Evolutionary conservation across 1,140 invertebrate species (phyloP).

Genomic region (Radopholus similis): DNA sequence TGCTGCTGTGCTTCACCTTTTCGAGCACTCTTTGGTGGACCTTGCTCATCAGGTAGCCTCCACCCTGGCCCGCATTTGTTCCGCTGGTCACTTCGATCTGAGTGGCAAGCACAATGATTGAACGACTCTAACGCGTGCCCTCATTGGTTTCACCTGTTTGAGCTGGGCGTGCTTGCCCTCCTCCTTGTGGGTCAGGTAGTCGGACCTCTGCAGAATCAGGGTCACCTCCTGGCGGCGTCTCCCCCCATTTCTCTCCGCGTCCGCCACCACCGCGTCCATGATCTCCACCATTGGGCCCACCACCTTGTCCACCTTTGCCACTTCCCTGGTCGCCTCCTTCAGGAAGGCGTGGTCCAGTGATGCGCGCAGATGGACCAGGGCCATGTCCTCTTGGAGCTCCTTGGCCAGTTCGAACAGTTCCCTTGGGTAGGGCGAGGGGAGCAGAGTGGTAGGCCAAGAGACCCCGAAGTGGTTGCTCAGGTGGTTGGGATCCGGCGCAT

Average conservation of each 20-base stretch:
- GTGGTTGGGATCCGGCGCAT: too few relatives aligned
- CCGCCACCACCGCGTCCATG: constrained; percentile 33
- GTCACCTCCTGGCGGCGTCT: too few relatives aligned
- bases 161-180: too few relatives aligned
- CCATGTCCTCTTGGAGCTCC: constrained; percentile 47
- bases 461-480: too few relatives aligned
- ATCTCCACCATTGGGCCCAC: background rate
- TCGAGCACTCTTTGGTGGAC: constrained; percentile 11
- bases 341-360: constrained; percentile 54
- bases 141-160: constrained; percentile 45
- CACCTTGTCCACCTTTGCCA: constrained; percentile 36
- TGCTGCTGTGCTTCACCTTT: constrained; percentile 11
- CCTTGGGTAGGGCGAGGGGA: constrained; percentile 51
- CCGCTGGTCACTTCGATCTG: too few relatives aligned
- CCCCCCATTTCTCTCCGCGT: constrained; percentile 35
- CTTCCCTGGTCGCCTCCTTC: constrained; percentile 44
- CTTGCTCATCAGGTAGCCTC: constrained; percentile 69
- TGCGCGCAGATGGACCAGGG: constrained; percentile 45
- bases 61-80: constrained; percentile 88
- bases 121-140: constrained; percentile 24
- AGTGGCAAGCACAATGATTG: too few relatives aligned
- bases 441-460: constrained; percentile 48
- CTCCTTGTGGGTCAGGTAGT: too few relatives aligned
- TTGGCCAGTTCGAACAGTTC: constrained; percentile 49
- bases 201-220: too few relatives aligned